Evolutionary conservation across 2,888 invertebrate genomes (phyloP).

Genomic region (Hemithea aestivaria): DNA sequence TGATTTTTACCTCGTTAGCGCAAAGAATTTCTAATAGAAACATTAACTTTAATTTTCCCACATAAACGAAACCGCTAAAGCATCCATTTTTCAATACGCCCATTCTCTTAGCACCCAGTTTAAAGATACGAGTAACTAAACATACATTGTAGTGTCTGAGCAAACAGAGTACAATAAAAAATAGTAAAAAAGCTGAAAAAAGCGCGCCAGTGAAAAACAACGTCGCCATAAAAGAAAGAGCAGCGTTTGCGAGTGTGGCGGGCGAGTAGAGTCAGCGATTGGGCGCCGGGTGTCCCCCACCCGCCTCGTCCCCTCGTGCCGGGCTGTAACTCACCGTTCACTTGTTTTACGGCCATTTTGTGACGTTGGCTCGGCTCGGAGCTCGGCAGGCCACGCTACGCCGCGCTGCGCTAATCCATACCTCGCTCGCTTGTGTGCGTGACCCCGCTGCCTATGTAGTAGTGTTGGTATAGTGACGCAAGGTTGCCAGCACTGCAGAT

Average conservation of each 20-base stretch:
- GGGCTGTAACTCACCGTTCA: slow-evolving; percentile 78
- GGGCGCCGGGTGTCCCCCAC: slow-evolving; percentile 47
- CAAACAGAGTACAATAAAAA: slow-evolving; percentile 73
- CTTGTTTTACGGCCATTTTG: slow-evolving; percentile 79
- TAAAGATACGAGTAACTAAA: slow-evolving; percentile 50
- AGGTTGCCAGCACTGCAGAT: slow-evolving; percentile 23
- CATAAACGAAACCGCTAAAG: slow-evolving; percentile 18
- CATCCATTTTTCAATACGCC: slow-evolving; percentile 30
- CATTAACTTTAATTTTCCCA: slow-evolving; percentile 12
- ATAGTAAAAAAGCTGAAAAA: slow-evolving; percentile 62
- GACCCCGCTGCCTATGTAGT: slow-evolving; percentile 38
- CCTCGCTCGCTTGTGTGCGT: slow-evolving; percentile 54
- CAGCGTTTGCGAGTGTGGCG: slow-evolving; percentile 70
- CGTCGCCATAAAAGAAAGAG: slow-evolving; percentile 76
- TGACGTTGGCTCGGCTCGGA: slow-evolving; percentile 61
- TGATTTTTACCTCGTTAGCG: too few relatives aligned
- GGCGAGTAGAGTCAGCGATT: slow-evolving; percentile 69
- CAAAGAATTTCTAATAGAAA: neutral
- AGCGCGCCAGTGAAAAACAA: slow-evolving; percentile 74
- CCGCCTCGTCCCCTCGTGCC: slow-evolving; percentile 45
- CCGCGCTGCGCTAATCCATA: slow-evolving; percentile 57
- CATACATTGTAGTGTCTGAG: slow-evolving; percentile 66
- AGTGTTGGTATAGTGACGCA: slow-evolving; percentile 31
- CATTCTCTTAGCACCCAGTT: slow-evolving; percentile 34
- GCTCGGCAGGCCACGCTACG: slow-evolving; percentile 50